Conservation (phyloP, 2,113 vertebrate genomes). For the Bolborhynchus lineola region DNA sequence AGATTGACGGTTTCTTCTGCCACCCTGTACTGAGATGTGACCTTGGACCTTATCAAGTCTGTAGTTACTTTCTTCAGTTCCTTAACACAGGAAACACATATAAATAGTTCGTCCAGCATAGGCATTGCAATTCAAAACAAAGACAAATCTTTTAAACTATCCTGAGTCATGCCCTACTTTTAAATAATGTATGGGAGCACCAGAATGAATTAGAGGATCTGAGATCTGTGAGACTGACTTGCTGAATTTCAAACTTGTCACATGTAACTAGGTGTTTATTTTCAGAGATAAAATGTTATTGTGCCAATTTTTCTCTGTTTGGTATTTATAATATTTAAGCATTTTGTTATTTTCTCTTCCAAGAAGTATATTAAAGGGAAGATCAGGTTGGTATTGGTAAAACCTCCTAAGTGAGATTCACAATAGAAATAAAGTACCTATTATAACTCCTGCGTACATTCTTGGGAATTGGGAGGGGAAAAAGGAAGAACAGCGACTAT, state of each 20-base stretch:
- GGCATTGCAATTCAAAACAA: conserved; percentile 59
- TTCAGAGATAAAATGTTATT: not conserved
- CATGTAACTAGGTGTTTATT: not conserved
- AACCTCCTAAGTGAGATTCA: not conserved
- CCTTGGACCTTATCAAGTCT: conserved; percentile 84
- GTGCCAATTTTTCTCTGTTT: not conserved
- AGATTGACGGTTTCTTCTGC: conserved; percentile 75
- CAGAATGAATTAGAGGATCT: not conserved
- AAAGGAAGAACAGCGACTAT: not conserved
- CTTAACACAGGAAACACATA: conserved; percentile 75
- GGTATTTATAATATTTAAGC: not conserved
- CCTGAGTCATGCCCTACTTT: not conserved
- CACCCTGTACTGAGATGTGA: conserved; percentile 74
- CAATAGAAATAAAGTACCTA: not conserved
- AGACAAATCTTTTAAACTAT: conserved; percentile 55
- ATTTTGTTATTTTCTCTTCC: not conserved
- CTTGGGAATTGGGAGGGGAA: not conserved
- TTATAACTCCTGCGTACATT: not conserved
- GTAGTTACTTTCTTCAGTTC: conserved; percentile 83
- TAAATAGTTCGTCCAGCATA: conserved; percentile 66
- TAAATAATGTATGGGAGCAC: conserved; percentile 17
- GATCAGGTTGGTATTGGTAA: not conserved
- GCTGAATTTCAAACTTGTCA: not conserved
- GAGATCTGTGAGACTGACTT: not conserved
- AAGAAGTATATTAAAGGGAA: not conserved